phyloP scores from a whole-genome alignment of 2,113 vertebrate species.

The Atlantisia rogersi region DNA sequence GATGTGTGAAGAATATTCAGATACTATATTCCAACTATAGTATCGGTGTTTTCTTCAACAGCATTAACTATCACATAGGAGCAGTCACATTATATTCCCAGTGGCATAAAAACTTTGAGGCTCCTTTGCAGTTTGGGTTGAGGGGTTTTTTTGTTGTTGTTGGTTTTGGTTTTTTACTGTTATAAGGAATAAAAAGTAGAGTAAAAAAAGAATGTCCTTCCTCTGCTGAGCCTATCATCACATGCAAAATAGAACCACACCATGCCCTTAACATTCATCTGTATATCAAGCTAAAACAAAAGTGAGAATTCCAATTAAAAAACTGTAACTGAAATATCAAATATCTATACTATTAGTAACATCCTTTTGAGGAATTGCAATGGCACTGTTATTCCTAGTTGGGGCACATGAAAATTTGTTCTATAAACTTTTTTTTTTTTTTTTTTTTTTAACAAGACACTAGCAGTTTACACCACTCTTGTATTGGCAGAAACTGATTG shows the following conservation, averaged over 20 bases:
- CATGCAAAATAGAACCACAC: neutral
- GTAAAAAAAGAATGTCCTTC: neutral
- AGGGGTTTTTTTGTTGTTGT: neutral
- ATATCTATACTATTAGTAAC: neutral
- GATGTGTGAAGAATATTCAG: slow-evolving; percentile 5
- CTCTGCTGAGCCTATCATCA: neutral
- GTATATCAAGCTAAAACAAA: neutral
- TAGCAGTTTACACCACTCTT: neutral
- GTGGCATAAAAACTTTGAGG: slow-evolving; percentile 2
- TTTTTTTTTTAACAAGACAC: neutral
- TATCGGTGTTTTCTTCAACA: neutral
- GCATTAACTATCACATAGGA: slow-evolving; percentile 20
- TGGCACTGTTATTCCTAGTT: neutral
- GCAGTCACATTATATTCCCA: slow-evolving; percentile 3
- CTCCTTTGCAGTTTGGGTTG: neutral
- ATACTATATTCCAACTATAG: slow-evolving; percentile 4
- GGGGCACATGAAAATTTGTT: neutral
- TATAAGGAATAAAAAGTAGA: neutral
- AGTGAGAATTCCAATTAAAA: neutral
- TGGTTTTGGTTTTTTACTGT: neutral
- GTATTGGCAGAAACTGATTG: slow-evolving; percentile 3
- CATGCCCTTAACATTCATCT: neutral
- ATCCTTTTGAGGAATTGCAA: neutral
- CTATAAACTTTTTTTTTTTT: neutral
- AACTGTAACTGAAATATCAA: neutral